A percentile compares a stretch with the other conserved stretches of the same genome.
These are phyloP conservation scores for Lepidothrix coronata DNA, from an alignment of 2,113 vertebrate genomes.

Conservation along the genomic window DNA sequence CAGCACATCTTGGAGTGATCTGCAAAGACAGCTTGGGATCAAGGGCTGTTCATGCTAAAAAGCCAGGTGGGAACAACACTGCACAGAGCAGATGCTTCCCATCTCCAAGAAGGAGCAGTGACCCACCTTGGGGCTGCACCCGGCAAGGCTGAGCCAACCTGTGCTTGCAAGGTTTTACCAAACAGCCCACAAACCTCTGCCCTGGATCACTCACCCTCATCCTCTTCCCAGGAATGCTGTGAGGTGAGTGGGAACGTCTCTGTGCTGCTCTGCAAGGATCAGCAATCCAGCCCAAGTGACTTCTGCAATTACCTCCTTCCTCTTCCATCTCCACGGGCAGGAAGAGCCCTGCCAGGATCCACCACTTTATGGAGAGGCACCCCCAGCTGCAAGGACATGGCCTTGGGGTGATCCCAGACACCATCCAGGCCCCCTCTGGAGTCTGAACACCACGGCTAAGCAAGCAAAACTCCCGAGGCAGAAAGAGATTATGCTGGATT, in stretches of 20 bases:
- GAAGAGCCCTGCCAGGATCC: not conserved
- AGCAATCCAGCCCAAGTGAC: not conserved
- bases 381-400: not conserved
- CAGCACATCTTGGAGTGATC: not conserved
- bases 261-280: not conserved
- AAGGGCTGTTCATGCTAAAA: not conserved
- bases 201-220: not conserved
- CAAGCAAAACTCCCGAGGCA: not conserved
- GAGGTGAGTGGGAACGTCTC: not conserved
- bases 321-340: not conserved
- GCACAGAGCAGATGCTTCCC: not conserved
- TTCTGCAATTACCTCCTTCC: not conserved
- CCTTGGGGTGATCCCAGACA: not conserved
- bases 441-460: accelerated
- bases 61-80: not conserved
- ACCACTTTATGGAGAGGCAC: not conserved
- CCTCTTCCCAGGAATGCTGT: not conserved
- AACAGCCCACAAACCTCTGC: not conserved
- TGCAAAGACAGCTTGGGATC: not conserved
- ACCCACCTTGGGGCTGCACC: not conserved
- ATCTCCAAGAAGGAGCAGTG: not conserved
- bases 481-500: not conserved
- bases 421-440: not conserved
- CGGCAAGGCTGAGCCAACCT: not conserved
- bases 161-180: not conserved